These are phyloP conservation scores for Steinernema scapterisci DNA, from an alignment of 2,888 invertebrate species.

Conservation along the genomic window DNA sequence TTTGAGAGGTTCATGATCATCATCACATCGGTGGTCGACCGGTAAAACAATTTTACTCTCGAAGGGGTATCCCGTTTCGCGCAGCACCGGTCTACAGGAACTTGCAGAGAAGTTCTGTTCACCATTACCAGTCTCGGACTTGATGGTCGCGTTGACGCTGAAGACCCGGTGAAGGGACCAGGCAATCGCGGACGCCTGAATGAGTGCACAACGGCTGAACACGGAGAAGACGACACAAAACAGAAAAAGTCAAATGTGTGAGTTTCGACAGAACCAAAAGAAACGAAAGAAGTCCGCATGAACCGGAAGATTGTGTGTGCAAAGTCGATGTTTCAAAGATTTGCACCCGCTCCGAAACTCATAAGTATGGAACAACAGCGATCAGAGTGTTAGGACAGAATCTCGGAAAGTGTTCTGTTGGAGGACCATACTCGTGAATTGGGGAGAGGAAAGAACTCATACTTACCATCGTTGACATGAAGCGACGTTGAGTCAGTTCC, in stretches of 20 bases:
- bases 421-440: conserved; percentile 80
- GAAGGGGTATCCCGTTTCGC: conserved; percentile 30
- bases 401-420: conserved; percentile 78
- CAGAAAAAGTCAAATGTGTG: conserved; percentile 70
- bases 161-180: conserved; percentile 66
- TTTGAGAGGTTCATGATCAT: conserved; percentile 26
- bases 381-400: not conserved
- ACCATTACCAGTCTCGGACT: conserved; percentile 36
- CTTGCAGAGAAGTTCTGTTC: not conserved
- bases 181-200: conserved; percentile 63
- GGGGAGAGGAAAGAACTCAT: conserved; percentile 62
- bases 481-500: conserved; percentile 92
- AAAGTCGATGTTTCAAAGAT: not conserved
- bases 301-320: conserved; percentile 6
- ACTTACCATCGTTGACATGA: conserved; percentile 96
- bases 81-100: conserved; percentile 23
- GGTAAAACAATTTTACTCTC: conserved; percentile 31
- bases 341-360: not conserved
- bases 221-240: conserved; percentile 70
- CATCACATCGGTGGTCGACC: not conserved
- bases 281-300: not conserved
- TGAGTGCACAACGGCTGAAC: conserved; percentile 29
- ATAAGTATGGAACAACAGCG: not conserved
- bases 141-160: conserved; percentile 51
- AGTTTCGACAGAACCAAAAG: not conserved